These are phyloP conservation scores for Macropodus opercularis DNA, from an alignment of 2,797 vertebrate genomes.

Conservation along the genomic window DNA sequence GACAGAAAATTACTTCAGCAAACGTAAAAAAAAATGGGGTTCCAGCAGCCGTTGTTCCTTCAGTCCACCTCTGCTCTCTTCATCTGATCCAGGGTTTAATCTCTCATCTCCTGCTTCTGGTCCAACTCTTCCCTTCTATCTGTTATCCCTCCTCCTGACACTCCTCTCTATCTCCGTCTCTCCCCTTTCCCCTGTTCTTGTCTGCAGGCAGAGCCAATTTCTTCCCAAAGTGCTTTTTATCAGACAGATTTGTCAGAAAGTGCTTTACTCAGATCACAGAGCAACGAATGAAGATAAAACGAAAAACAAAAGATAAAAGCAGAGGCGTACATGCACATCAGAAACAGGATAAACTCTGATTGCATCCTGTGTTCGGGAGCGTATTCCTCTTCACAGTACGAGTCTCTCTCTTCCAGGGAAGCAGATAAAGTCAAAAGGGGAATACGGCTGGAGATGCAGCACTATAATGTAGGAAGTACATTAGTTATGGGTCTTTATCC, in stretches of 20 bases:
- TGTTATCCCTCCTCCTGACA: slow-evolving; percentile 1
- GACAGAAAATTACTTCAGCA: too few species aligned
- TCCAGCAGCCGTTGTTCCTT: slow-evolving; percentile 2
- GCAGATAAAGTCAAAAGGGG: slow-evolving; percentile 16
- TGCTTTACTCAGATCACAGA: slow-evolving; percentile 50
- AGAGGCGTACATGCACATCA: slow-evolving; percentile 31
- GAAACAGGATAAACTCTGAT: slow-evolving; percentile 34
- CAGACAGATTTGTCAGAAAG: slow-evolving; percentile 54
- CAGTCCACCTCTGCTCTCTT: not conserved
- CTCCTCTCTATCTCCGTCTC: not conserved
- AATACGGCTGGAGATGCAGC: not conserved
- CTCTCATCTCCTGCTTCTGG: not conserved
- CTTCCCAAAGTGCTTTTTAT: slow-evolving; percentile 53
- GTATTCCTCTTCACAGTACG: not conserved
- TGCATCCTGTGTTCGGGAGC: slow-evolving; percentile 2
- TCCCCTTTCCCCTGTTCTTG: not conserved
- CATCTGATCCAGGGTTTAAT: slow-evolving; percentile 19
- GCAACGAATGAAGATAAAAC: slow-evolving; percentile 49
- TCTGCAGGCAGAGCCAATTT: slow-evolving; percentile 17
- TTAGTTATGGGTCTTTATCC: too few species aligned
- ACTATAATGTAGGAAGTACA: too few species aligned
- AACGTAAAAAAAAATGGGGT: not conserved
- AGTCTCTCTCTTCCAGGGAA: not conserved
- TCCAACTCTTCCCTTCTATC: slow-evolving; percentile 1
- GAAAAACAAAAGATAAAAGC: slow-evolving; percentile 35